Percentiles rank a stretch among this genome's conserved stretches.
Conservation (phyloP, 2,113 vertebrate genomes). For the Stigmatopora argus region DNA sequence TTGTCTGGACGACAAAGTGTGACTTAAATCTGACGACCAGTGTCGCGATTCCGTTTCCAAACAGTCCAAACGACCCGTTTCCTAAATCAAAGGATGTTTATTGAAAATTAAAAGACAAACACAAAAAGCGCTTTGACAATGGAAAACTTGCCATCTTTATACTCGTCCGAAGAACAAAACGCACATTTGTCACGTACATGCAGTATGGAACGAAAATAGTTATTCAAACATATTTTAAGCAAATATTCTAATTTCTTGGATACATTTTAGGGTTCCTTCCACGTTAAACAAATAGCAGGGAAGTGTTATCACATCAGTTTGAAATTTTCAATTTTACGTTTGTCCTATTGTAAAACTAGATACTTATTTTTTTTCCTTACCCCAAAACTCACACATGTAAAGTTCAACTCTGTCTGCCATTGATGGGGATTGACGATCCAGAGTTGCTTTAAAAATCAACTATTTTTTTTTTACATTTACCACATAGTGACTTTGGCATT, state of each 20-base stretch:
- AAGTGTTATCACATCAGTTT: not conserved
- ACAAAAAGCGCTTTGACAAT: constrained; percentile 41
- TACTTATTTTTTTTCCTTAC: not conserved
- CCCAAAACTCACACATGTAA: too few relatives aligned
- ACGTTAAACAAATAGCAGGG: constrained; percentile 1
- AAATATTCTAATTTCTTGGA: not conserved
- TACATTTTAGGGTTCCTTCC: not conserved
- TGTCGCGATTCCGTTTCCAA: not conserved
- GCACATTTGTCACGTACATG: constrained; percentile 42
- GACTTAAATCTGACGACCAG: not conserved
- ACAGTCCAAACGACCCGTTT: not conserved
- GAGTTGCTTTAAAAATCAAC: too few relatives aligned
- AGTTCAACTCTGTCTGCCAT: too few relatives aligned
- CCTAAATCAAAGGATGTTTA: constrained; percentile 44
- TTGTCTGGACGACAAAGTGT: constrained; percentile 12
- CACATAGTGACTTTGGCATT: too few relatives aligned
- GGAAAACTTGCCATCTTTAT: constrained; percentile 49
- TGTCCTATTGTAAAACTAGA: not conserved
- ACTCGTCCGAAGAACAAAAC: constrained; percentile 31
- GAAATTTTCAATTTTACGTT: not conserved
- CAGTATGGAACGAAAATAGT: constrained; percentile 38
- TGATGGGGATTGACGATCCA: too few relatives aligned
- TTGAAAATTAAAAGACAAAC: constrained; percentile 59
- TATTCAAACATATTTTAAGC: not conserved
- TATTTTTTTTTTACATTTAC: too few relatives aligned